phyloP scores from a whole-genome alignment of 92 coral and sea anemone genomes.

The Parazoanthus atlanticus region DNA sequence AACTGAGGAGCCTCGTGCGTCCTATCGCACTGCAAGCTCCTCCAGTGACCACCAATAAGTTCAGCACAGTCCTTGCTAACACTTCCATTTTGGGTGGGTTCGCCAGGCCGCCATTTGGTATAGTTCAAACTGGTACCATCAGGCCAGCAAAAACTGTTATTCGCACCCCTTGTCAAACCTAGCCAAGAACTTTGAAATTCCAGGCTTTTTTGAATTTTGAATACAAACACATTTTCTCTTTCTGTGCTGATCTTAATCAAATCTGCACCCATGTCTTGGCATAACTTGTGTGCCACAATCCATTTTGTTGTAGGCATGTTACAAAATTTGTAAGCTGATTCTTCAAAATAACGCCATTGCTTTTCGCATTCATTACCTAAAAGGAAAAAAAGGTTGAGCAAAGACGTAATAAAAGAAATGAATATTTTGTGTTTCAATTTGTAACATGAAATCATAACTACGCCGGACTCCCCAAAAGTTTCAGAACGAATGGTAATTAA shows the following conservation, averaged over 20 bases:
- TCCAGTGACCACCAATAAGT: not conserved
- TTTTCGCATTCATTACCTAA: conserved; percentile 14
- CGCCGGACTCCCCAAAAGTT: too few species aligned
- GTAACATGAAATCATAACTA: too few species aligned
- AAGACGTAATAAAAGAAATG: too few species aligned
- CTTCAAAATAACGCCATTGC: conserved; percentile 4
- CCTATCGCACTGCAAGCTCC: not conserved
- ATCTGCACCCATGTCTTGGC: conserved; percentile 41
- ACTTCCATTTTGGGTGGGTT: not conserved
- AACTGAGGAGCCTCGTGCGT: not conserved
- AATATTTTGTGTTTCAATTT: too few species aligned
- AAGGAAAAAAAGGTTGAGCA: too few species aligned
- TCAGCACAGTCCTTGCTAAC: not conserved
- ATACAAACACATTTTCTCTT: conserved; percentile 13
- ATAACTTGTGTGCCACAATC: conserved; percentile 23
- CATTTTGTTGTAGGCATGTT: conserved; percentile 36
- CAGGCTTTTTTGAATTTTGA: not conserved
- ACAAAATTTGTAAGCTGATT: conserved; percentile 8
- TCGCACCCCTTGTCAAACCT: not conserved
- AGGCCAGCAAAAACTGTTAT: conserved; percentile 19
- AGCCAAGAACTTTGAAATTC: conserved; percentile 20
- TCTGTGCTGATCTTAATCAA: conserved; percentile 4
- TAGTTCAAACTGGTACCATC: conserved; percentile 23
- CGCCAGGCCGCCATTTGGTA: not conserved
- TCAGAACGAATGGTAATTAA: too few species aligned